Conservation (phyloP, 2,113 vertebrate species). For the Neogobius melanostomus region DNA sequence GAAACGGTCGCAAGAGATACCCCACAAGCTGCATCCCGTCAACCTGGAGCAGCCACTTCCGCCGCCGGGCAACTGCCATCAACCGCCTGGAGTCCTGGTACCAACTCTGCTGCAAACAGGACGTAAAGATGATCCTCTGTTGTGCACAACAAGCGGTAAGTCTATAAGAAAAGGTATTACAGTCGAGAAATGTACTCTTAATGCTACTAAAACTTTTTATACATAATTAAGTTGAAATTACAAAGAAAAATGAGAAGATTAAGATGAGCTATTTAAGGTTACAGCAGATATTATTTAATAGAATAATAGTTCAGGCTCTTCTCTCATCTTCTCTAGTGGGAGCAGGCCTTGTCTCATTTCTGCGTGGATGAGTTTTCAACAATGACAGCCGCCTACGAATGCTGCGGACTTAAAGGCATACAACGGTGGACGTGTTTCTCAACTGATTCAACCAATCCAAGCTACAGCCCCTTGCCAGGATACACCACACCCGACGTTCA, state of each 20-base stretch:
- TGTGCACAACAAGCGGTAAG: slow-evolving; percentile 77
- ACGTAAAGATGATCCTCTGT: slow-evolving; percentile 55
- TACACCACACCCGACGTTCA: slow-evolving; percentile 32
- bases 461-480: slow-evolving; percentile 38
- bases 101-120: slow-evolving; percentile 60
- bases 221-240: too few relatives aligned
- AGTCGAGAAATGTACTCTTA: too few relatives aligned
- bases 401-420: slow-evolving; percentile 42
- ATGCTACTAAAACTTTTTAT: too few relatives aligned
- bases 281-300: too few relatives aligned
- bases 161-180: background rate
- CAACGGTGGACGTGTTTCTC: slow-evolving; percentile 61
- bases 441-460: slow-evolving; percentile 46
- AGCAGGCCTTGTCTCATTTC: slow-evolving; percentile 58
- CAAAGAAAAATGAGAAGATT: too few relatives aligned
- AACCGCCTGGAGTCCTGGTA: slow-evolving; percentile 73
- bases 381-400: slow-evolving; percentile 51
- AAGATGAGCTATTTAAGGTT: too few relatives aligned
- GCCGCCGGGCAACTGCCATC: slow-evolving; percentile 72
- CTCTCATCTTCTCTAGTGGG: slow-evolving; percentile 57
- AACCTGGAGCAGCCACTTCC: slow-evolving; percentile 67
- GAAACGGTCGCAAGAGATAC: slow-evolving; percentile 61
- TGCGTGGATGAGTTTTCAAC: slow-evolving; percentile 60
- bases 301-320: background rate
- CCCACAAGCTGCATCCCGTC: slow-evolving; percentile 68